Conservation (phyloP, 2,888 invertebrate genomes). For the Desoria tigrina region DNA sequence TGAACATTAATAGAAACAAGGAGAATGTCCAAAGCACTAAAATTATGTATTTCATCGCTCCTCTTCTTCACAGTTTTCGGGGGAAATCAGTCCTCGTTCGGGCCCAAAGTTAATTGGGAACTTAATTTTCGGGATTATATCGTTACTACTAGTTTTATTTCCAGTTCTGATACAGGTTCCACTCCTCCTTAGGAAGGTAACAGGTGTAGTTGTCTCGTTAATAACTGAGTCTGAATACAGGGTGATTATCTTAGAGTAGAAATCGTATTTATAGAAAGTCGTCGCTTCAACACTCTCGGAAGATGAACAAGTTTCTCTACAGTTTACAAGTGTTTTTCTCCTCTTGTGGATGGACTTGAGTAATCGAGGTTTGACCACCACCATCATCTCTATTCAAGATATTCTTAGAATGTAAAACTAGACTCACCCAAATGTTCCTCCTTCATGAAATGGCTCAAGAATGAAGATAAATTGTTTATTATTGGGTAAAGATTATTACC, state of each 20-base stretch:
- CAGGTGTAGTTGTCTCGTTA: too few species aligned
- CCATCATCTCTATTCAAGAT: not conserved
- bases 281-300: too few species aligned
- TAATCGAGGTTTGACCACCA: slow-evolving; percentile 3
- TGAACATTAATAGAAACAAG: slow-evolving; percentile 52
- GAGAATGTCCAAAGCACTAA: slow-evolving; percentile 53
- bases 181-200: too few species aligned
- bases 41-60: slow-evolving; percentile 53
- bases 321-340: slow-evolving; percentile 6
- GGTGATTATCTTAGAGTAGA: too few species aligned
- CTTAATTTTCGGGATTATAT: not conserved
- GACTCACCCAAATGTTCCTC: too few species aligned
- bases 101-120: not conserved
- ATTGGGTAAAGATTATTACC: too few species aligned
- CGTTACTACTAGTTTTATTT: not conserved
- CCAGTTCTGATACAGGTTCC: too few species aligned
- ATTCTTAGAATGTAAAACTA: not conserved
- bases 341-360: slow-evolving; percentile 1
- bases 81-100: not conserved
- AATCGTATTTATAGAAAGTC: too few species aligned
- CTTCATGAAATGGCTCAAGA: too few species aligned
- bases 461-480: too few species aligned
- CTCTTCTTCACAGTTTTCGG: not conserved
- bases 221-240: too few species aligned
- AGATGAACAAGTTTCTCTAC: not conserved